A percentile compares a stretch with the other conserved stretches of the same genome.
Evolutionary conservation across 2,888 invertebrate genomes (phyloP).

Genomic region (Calameuta pallipes): DNA sequence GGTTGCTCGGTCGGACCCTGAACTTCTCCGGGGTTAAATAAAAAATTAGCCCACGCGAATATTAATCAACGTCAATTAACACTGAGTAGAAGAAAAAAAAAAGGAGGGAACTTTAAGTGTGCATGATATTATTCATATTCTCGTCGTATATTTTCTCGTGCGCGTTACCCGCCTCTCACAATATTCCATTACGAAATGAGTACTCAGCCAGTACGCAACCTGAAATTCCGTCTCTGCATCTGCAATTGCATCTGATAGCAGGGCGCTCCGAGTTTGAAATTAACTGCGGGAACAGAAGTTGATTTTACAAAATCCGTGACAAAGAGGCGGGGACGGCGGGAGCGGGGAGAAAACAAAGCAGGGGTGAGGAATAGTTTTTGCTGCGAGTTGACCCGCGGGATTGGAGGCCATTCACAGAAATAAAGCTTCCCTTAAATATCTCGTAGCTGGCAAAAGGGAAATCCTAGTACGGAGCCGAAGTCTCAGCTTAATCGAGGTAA

Average conservation of each 20-base stretch:
- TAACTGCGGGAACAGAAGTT: neutral
- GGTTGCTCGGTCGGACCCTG: neutral
- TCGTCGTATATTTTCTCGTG: neutral
- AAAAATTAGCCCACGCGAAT: neutral
- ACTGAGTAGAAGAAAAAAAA: neutral
- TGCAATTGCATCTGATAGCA: neutral
- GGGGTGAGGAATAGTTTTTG: constrained; percentile 24
- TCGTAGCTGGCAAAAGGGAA: neutral
- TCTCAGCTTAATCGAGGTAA: constrained; percentile 24
- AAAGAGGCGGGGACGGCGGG: neutral
- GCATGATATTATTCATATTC: neutral
- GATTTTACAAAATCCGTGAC: neutral
- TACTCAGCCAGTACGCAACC: neutral
- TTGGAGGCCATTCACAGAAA: neutral
- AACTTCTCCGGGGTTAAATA: neutral
- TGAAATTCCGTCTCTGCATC: neutral
- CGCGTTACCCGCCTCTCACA: neutral
- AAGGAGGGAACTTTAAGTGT: neutral
- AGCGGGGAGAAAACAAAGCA: neutral
- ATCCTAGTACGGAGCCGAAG: neutral
- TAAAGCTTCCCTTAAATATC: neutral
- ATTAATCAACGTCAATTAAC: neutral
- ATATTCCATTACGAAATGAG: neutral
- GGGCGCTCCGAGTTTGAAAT: neutral
- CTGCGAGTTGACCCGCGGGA: neutral